Evolutionary conservation across 2,797 vertebrate genomes (phyloP).

Genomic region (Oceanodroma leucorhoa): DNA sequence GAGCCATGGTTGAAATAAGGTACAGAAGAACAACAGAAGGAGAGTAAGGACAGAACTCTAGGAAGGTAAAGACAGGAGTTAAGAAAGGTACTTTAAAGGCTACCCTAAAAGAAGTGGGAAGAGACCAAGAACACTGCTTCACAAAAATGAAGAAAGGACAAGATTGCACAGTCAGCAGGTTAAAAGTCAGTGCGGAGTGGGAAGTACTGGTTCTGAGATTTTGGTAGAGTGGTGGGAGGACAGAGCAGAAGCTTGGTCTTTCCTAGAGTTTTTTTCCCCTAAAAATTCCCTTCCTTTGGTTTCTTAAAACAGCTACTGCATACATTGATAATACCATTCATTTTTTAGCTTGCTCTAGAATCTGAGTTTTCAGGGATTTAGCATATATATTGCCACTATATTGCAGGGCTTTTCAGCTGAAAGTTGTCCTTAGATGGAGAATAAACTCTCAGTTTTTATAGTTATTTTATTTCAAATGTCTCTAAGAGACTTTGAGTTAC

Average conservation of each 20-base stretch:
- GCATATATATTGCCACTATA: not conserved
- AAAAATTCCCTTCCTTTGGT: not conserved
- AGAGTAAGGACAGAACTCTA: not conserved
- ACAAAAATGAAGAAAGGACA: not conserved
- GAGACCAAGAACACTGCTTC: not conserved
- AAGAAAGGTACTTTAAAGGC: not conserved
- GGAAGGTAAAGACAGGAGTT: not conserved
- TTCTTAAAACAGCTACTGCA: not conserved
- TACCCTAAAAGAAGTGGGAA: not conserved
- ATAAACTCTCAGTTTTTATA: not conserved
- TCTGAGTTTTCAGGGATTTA: not conserved
- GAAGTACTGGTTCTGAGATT: not conserved
- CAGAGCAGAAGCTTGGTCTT: not conserved
- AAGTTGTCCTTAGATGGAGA: not conserved
- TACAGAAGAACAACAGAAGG: not conserved
- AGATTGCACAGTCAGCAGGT: not conserved
- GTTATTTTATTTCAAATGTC: not conserved
- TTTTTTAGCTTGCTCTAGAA: not conserved
- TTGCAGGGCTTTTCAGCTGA: not conserved
- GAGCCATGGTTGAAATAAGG: not conserved
- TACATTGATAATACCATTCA: not conserved
- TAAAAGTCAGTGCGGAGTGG: not conserved
- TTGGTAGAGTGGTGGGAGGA: not conserved
- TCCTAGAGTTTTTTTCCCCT: fast-evolving
- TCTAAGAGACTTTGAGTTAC: not conserved